phyloP scores from a whole-genome alignment of 1,140 invertebrate genomes.

The Drosophila punjabiensis region DNA sequence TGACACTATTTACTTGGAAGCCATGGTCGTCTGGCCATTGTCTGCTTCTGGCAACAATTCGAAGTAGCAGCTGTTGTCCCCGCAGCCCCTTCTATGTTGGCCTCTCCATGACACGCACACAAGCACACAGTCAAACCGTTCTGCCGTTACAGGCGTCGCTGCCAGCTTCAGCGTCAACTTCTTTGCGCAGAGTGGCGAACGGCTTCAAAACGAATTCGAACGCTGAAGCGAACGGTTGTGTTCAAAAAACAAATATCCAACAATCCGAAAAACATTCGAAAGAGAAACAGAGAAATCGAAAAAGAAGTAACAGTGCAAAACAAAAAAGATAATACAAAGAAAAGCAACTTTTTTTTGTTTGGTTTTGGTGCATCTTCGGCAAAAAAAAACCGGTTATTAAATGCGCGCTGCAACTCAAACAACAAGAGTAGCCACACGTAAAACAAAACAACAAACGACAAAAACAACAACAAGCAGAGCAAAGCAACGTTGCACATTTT shows the following conservation, averaged over 20 bases:
- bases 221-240: constrained; percentile 76
- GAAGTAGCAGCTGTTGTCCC: constrained; percentile 43
- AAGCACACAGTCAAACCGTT: constrained; percentile 9
- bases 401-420: constrained; percentile 56
- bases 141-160: constrained; percentile 48
- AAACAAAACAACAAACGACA: constrained; percentile 26
- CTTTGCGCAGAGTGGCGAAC: constrained; percentile 34
- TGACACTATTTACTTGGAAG: constrained; percentile 12
- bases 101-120: constrained; percentile 15
- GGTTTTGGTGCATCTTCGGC: constrained; percentile 34
- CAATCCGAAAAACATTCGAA: constrained; percentile 10
- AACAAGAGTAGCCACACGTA: constrained; percentile 18
- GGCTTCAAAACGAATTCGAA: constrained; percentile 80
- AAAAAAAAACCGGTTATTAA: constrained; percentile 55
- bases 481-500: constrained; percentile 48
- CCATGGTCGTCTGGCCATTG: constrained; percentile 24
- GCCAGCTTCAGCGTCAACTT: constrained; percentile 51
- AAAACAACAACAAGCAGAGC: constrained; percentile 24
- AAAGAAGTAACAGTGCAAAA: constrained; percentile 40
- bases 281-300: constrained; percentile 21
- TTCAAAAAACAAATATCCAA: constrained; percentile 34
- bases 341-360: constrained; percentile 24
- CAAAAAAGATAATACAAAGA: constrained; percentile 4
- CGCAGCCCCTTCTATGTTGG: constrained; percentile 17
- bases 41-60: constrained; percentile 68